phyloP scores from a whole-genome alignment of 2,797 vertebrate species.

The Amphiprion clarkii region DNA sequence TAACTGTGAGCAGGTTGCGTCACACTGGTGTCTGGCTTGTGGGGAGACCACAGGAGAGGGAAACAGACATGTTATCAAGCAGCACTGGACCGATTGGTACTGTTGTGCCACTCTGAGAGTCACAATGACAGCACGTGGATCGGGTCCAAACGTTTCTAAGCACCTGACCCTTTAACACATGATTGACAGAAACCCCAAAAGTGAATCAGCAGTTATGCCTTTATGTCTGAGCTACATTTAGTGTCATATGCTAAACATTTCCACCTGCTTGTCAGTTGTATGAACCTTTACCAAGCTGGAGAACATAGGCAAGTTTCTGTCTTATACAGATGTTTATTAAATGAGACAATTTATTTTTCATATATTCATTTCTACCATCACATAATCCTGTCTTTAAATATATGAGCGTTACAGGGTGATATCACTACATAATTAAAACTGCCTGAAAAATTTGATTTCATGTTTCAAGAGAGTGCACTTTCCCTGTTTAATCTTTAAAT shows the following conservation, averaged over 20 bases:
- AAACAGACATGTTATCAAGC: slow-evolving; percentile 57
- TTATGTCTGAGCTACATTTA: background rate
- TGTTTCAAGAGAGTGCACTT: no score
- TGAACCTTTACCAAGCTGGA: slow-evolving; percentile 3
- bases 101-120: background rate
- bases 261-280: slow-evolving; percentile 63
- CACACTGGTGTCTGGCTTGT: slow-evolving; percentile 43
- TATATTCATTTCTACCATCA: background rate
- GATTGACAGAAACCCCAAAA: background rate
- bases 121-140: background rate
- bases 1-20: slow-evolving; percentile 79
- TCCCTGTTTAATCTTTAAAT: no score
- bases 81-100: slow-evolving; percentile 13
- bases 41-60: slow-evolving; percentile 64
- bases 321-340: no score
- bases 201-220: background rate
- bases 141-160: background rate
- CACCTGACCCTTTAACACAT: no score
- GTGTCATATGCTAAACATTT: slow-evolving; percentile 57
- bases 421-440: no score
- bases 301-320: background rate
- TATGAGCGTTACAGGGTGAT: no score
- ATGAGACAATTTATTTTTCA: no score
- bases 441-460: no score
- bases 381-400: background rate